Evolutionary conservation across 1,140 invertebrate genomes (phyloP), one percentile per base, ranked within the genome.

Genomic region (Tenebrio molitor): DNA sequence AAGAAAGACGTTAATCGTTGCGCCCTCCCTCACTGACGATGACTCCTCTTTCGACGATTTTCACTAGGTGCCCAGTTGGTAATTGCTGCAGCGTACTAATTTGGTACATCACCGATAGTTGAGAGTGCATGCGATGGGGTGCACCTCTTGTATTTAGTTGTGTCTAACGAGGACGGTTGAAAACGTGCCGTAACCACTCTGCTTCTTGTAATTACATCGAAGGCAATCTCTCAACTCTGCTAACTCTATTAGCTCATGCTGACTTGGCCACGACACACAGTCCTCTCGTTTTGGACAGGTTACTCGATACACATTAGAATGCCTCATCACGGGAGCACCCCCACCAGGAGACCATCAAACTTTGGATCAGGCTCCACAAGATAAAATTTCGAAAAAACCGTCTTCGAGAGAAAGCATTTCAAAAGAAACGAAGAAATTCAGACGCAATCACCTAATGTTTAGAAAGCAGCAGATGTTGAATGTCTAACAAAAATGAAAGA

Each of bases 1-100:
- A 81, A 81, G 77, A 79, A 67, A 79, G 76, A 80, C 79, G 76
- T 75, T 81, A 79, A 81, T 79, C 76, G 74, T 46, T 53, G 5
- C 42, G 12, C 44, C 17, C 63, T 69, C 19, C 14, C 58, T 64
- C 10, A 14, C 10, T 10, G 12, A 53, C 46, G 29, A 29, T 53
- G 12, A 29, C 36, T 7, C 29, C 21, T 25, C 50, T 58, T 58
- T 58, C 23, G 29, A 25, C 10, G 29, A 58, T 29, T 33, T 25
- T 15, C 17, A 12, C n/a, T 39, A 7, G 2, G 36, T 12, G 12
- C 36, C 7, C 12, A 39, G 36, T 39, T 39, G 25, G 25, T 29
- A 29, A 29, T 8, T 4, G 25, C 3, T 29, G 25, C 25, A 29
- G 25, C 25, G n/a, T n/a, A n/a, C n/a, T n/a, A n/a, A n/a, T n/a